Conservation (phyloP, 2,113 vertebrate species). For the Poecilia latipinna region DNA sequence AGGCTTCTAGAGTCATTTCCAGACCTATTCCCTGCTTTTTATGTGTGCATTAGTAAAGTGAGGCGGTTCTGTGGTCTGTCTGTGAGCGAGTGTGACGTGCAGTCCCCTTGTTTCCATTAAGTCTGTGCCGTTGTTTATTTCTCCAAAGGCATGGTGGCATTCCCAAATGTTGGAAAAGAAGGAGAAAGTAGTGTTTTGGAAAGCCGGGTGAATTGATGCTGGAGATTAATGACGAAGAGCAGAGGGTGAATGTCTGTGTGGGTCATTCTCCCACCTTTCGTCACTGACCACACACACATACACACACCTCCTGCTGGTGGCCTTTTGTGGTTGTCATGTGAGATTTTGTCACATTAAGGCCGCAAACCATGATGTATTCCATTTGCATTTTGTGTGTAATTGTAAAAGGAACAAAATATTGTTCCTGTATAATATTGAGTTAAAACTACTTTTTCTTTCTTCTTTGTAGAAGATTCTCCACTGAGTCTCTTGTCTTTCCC, state of each 20-base stretch:
- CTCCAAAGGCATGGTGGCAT: not conserved
- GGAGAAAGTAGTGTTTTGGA: not conserved
- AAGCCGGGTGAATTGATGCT: not conserved
- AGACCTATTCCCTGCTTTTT: not conserved
- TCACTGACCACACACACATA: not conserved
- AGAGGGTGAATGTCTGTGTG: not conserved
- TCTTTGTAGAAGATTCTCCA: too few relatives aligned
- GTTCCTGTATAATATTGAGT: too few relatives aligned
- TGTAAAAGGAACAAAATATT: too few relatives aligned
- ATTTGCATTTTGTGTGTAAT: not conserved
- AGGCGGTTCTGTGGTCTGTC: not conserved
- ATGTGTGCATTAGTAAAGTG: not conserved
- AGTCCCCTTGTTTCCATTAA: not conserved
- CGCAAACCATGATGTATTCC: not conserved
- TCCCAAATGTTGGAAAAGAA: not conserved
- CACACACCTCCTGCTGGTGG: not conserved
- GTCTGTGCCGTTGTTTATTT: not conserved
- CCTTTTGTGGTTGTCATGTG: not conserved
- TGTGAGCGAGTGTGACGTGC: not conserved
- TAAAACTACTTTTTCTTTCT: too few relatives aligned
- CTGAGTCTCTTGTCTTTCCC: not conserved
- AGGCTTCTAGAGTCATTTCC: not conserved
- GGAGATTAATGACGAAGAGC: not conserved
- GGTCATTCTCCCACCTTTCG: not conserved
- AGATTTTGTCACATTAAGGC: not conserved